A percentile compares a stretch with the other conserved stretches of the same genome.
Conservation (phyloP, 2,113 vertebrate species). For the Larimichthys crocea region DNA sequence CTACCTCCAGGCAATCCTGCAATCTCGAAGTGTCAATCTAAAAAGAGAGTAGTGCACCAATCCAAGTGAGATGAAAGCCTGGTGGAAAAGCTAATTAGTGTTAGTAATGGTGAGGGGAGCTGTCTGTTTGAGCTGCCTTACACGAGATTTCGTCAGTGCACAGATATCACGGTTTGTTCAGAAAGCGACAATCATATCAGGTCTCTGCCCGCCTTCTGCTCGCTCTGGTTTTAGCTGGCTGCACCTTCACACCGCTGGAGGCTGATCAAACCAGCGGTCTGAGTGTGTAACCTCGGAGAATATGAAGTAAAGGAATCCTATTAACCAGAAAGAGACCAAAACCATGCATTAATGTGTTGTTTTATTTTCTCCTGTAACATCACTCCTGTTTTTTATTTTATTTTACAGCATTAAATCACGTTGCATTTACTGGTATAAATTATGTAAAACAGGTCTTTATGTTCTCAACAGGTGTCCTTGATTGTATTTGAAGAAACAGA, state of each 20-base stretch:
- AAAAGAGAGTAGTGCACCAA: conserved; percentile 46
- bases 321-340: conserved; percentile 1
- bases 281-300: conserved; percentile 26
- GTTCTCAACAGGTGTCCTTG: background rate
- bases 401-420: background rate
- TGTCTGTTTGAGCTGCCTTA: conserved; percentile 48
- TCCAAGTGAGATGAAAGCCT: conserved; percentile 54
- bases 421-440: background rate
- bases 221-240: conserved; percentile 10
- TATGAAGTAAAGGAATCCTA: conserved; percentile 13
- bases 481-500: conserved; percentile 5
- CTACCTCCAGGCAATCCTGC: conserved; percentile 44
- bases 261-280: conserved; percentile 42
- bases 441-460: conserved; percentile 7
- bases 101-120: conserved; percentile 38
- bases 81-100: conserved; percentile 59
- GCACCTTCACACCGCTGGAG: conserved; percentile 35
- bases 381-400: background rate
- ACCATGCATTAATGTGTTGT: background rate
- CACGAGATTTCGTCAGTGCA: conserved; percentile 63
- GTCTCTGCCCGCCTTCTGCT: conserved; percentile 15
- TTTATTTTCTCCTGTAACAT: background rate
- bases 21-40: conserved; percentile 58
- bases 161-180: conserved; percentile 40
- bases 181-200: conserved; percentile 41